phyloP scores from a whole-genome alignment of 2,888 invertebrate genomes.

The Cosmopolites sordidus region DNA sequence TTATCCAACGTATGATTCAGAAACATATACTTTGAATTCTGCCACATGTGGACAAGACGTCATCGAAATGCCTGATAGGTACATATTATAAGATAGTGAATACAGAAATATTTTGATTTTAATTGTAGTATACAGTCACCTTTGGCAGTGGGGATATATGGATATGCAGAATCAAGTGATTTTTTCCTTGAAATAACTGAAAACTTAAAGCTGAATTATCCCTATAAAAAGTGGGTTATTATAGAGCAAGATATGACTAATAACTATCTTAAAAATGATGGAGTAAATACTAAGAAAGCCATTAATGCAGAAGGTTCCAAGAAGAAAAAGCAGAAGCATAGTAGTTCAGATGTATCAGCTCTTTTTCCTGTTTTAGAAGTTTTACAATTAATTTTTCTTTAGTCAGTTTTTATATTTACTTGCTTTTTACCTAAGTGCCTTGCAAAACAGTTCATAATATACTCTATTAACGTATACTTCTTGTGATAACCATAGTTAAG shows the following conservation, averaged over 20 bases:
- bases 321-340: slow-evolving; percentile 11
- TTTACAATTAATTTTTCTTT: slow-evolving; percentile 22
- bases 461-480: too few species aligned
- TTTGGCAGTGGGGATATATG: slow-evolving; percentile 27
- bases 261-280: slow-evolving; percentile 1
- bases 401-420: too few species aligned
- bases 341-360: slow-evolving; percentile 8
- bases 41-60: slow-evolving; percentile 32
- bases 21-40: slow-evolving; percentile 29
- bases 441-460: too few species aligned
- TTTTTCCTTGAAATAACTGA: slow-evolving; percentile 19
- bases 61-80: slow-evolving; percentile 29
- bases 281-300: slow-evolving; percentile 5
- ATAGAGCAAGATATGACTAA: slow-evolving; percentile 4
- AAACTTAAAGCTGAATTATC: slow-evolving; percentile 7
- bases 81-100: slow-evolving; percentile 2
- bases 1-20: slow-evolving; percentile 29
- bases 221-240: slow-evolving; percentile 10
- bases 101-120: background rate
- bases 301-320: slow-evolving; percentile 3
- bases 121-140: slow-evolving; percentile 28
- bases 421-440: too few species aligned
- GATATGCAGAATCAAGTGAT: slow-evolving; percentile 16
- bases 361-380: slow-evolving; percentile 21
- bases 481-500: too few species aligned